phyloP scores from a whole-genome alignment of 1,140 invertebrate genomes.

The Drosophila pseudoobscura region DNA sequence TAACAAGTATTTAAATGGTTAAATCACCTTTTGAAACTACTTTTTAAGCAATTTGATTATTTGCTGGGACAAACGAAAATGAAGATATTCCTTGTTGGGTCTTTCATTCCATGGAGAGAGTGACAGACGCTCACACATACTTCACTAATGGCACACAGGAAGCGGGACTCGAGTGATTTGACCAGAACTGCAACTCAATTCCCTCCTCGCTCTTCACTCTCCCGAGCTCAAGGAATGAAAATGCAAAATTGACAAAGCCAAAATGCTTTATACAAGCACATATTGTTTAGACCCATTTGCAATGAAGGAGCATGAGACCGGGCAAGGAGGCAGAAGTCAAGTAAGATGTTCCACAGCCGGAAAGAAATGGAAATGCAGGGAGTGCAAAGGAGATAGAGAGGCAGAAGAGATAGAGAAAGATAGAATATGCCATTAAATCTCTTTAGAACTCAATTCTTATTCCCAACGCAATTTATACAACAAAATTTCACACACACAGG shows the following conservation, averaged over 20 bases:
- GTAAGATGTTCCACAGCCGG: slow-evolving; percentile 23
- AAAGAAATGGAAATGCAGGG: not conserved
- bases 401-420: slow-evolving; percentile 27
- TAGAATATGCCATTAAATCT: slow-evolving; percentile 75
- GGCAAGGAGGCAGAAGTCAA: slow-evolving; percentile 30
- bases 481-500: slow-evolving; percentile 62
- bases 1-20: no score
- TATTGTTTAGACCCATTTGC: slow-evolving; percentile 50
- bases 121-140: not conserved
- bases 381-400: slow-evolving; percentile 8
- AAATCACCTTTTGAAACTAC: no score
- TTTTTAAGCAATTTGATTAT: no score
- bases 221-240: slow-evolving; percentile 41
- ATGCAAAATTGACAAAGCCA: slow-evolving; percentile 75
- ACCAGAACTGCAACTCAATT: slow-evolving; percentile 23
- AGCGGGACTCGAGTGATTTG: slow-evolving; percentile 30
- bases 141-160: slow-evolving; percentile 16
- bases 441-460: slow-evolving; percentile 82
- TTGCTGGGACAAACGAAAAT: no score
- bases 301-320: slow-evolving; percentile 8
- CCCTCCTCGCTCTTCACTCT: not conserved
- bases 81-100: slow-evolving; percentile 1
- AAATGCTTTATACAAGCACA: slow-evolving; percentile 65
- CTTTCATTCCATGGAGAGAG: slow-evolving; percentile 3
- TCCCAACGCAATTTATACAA: slow-evolving; percentile 82